Conservation (phyloP, 2,888 invertebrate genomes). For the Vesta saturnalis region DNA sequence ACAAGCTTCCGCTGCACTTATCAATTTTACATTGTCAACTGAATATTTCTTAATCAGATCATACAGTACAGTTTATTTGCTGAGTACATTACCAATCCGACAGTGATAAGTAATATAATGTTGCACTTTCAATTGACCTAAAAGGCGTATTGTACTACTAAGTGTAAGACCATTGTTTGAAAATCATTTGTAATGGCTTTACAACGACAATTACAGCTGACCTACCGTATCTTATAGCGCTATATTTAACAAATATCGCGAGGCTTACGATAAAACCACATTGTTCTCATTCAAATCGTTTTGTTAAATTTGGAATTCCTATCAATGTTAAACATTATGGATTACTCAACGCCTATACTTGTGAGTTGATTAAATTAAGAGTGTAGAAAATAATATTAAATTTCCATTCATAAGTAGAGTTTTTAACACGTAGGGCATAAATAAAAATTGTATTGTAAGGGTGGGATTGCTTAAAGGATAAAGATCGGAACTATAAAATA, state of each 20-base stretch:
- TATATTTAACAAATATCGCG: constrained; percentile 33
- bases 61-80: too few species aligned
- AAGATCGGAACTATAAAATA: constrained; percentile 48
- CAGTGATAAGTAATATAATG: too few species aligned
- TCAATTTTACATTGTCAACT: too few species aligned
- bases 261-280: constrained; percentile 49
- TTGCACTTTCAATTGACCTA: too few species aligned
- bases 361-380: constrained; percentile 38
- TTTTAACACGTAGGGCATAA: background rate
- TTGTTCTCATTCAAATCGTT: constrained; percentile 53
- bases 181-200: constrained; percentile 8
- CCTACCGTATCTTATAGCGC: constrained; percentile 19
- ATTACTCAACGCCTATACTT: too few species aligned
- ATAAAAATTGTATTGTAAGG: background rate
- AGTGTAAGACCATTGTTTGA: constrained; percentile 9
- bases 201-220: constrained; percentile 11
- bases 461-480: constrained; percentile 14
- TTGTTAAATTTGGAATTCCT: background rate
- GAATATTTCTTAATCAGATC: too few species aligned
- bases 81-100: too few species aligned
- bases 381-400: constrained; percentile 41
- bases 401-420: constrained; percentile 19
- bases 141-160: too few species aligned
- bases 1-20: too few species aligned
- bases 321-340: too few species aligned